A percentile compares a stretch with the other conserved stretches of the same genome.
Evolutionary conservation across 2,888 invertebrate species (phyloP).

Genomic region (Epirrita christyi): DNA sequence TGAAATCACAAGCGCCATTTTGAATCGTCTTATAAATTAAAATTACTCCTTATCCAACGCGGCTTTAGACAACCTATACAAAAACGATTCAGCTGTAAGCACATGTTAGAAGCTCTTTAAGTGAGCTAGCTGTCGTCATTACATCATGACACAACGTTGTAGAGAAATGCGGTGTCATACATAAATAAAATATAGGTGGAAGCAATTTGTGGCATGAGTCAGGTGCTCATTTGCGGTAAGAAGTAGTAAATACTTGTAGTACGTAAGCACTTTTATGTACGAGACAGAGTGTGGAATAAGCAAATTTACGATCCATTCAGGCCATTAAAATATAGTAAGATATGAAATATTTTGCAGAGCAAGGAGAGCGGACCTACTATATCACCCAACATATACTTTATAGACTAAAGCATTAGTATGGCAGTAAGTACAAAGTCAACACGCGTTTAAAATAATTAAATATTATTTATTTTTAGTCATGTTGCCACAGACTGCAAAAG

Average conservation of each 20-base stretch:
- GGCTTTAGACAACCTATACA: too few species aligned
- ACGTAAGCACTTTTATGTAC: conserved; percentile 18
- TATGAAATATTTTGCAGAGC: conserved; percentile 10
- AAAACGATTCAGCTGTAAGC: too few species aligned
- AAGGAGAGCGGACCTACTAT: not conserved
- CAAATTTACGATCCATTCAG: conserved; percentile 10
- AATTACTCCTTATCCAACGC: too few species aligned
- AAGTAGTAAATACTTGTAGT: conserved; percentile 25
- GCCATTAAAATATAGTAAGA: conserved; percentile 1
- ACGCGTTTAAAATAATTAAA: too few species aligned
- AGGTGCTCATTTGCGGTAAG: conserved; percentile 42
- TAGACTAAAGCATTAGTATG: too few species aligned
- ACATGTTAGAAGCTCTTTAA: not conserved
- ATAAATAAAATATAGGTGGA: conserved; percentile 52
- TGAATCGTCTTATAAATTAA: too few species aligned
- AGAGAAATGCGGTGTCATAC: conserved; percentile 47
- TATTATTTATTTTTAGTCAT: too few species aligned
- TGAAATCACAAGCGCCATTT: too few species aligned
- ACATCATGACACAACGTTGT: conserved; percentile 33
- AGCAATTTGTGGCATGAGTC: conserved; percentile 41
- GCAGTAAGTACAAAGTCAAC: too few species aligned
- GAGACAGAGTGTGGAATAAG: conserved; percentile 3
- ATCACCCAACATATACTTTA: too few species aligned
- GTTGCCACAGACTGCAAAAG: too few species aligned
- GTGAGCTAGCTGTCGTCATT: conserved; percentile 4